These are phyloP conservation scores for Sebastes ruberrimus DNA, from an alignment of 2,797 vertebrate species.

Conservation along the genomic window DNA sequence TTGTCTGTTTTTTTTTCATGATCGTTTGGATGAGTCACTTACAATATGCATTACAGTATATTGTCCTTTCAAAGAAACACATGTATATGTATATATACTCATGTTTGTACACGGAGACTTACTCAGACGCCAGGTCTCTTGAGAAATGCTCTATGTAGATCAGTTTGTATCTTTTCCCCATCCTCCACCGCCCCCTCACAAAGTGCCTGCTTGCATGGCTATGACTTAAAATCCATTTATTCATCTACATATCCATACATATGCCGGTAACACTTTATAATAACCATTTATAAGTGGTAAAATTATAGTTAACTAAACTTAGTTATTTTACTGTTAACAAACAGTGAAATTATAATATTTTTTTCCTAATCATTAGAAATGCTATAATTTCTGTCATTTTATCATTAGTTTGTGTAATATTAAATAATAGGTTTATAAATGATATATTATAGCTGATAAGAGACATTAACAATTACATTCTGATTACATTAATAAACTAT, in stretches of 20 bases:
- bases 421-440: too few species aligned
- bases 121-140: background rate
- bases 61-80: constrained; percentile 17
- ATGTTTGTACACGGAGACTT: background rate
- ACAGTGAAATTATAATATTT: too few species aligned
- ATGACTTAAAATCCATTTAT: background rate
- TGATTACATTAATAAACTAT: too few species aligned
- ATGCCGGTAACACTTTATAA: background rate
- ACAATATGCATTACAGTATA: background rate
- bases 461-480: too few species aligned
- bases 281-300: too few species aligned
- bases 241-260: background rate
- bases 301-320: too few species aligned
- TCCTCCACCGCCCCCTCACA: background rate
- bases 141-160: background rate
- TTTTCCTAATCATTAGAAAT: too few species aligned
- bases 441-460: too few species aligned
- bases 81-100: background rate
- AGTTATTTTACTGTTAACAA: background rate
- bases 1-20: background rate
- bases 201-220: constrained; percentile 1
- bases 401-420: too few species aligned
- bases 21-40: background rate
- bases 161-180: background rate
- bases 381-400: too few species aligned